Base-by-base conservation (phyloP, 2,888 invertebrate genomes). In the Alentia gelatinosa region DNA sequence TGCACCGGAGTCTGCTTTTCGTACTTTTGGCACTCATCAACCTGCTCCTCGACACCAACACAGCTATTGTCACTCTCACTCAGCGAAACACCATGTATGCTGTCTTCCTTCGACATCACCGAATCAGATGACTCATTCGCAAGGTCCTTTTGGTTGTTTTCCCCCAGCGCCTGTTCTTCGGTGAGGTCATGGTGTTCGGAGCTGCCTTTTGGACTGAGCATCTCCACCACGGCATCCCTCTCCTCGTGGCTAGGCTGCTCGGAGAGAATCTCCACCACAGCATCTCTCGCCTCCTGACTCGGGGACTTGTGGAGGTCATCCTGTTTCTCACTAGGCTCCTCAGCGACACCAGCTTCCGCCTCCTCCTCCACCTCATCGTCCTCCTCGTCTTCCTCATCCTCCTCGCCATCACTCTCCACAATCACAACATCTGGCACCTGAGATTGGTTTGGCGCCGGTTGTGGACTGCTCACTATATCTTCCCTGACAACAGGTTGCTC, bases 341-440 rank as follows among this genome's bases (percentile, higher is more conserved):
- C 33, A 37, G 75, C 15, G 15, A 23, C 37, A 37, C 37, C 19
- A 37, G 1, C 12, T 40, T 37, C 23, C 15, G 19, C 39, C 19
- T n/a, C 26, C 26, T 83, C 83, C 37, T 35, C 37, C 39, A 37
- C 83, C 19, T 83, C 83, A n/a, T 83, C 26, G 40, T 83, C 83
- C 5, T 37, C 37, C 37, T 75, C 75, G 26, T 75, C 75, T 26
- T 75, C 86, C 47, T 47, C 86, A 30, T 50, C 63, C 56, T 86
- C 35, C n/a, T 75, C 75, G 1, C 37, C 75, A 23, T 86, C 86
- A 86, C 86, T 86, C 47, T 86, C 86, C 9, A 86, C 86, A 30
- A 47, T 23, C 33, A 86, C 86, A 3, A 86, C 86, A 26, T 86
- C 86, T 3, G 42, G 86, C 26, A 15, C 26, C 23, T 37, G 79